phyloP scores from a whole-genome alignment of 2,113 vertebrate genomes.

The Chaetodon trifascialis region DNA sequence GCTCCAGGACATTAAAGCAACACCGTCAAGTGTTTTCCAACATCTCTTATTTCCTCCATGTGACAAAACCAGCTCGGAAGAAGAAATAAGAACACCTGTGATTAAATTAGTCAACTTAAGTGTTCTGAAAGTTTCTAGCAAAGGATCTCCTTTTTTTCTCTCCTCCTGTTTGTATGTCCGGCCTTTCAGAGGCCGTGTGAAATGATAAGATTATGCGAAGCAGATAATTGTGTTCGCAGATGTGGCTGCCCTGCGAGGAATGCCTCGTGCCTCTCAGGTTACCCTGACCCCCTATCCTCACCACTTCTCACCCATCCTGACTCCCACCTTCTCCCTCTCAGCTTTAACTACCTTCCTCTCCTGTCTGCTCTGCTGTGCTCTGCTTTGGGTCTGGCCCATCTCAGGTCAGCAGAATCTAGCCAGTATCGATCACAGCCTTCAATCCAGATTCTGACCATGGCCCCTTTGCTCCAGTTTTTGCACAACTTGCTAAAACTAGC shows the following conservation, averaged over 20 bases:
- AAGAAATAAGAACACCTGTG: neutral
- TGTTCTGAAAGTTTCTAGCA: neutral
- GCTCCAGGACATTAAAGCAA: neutral
- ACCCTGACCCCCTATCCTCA: constrained; percentile 65
- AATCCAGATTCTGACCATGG: neutral
- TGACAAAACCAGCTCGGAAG: neutral
- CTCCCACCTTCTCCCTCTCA: constrained; percentile 64
- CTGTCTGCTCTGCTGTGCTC: constrained; percentile 8
- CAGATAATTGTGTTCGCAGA: constrained; percentile 84
- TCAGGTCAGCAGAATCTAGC: constrained; percentile 33
- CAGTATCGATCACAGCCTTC: neutral
- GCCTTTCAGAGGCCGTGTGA: constrained; percentile 48
- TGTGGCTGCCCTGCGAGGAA: constrained; percentile 84
- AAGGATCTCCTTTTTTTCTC: neutral
- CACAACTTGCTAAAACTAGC: constrained; percentile 34
- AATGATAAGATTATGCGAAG: constrained; percentile 78
- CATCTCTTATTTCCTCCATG: neutral
- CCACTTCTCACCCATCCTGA: constrained; percentile 63
- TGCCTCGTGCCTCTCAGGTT: constrained; percentile 82
- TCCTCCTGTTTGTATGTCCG: neutral
- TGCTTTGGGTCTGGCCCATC: neutral
- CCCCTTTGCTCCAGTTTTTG: neutral
- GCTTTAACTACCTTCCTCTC: constrained; percentile 47
- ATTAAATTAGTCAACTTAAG: neutral
- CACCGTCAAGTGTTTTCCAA: fast-evolving